Percentiles rank a stretch among this genome's conserved stretches.
Conservation (phyloP, 1,140 invertebrate species). For the Neotoxoptera formosana region DNA sequence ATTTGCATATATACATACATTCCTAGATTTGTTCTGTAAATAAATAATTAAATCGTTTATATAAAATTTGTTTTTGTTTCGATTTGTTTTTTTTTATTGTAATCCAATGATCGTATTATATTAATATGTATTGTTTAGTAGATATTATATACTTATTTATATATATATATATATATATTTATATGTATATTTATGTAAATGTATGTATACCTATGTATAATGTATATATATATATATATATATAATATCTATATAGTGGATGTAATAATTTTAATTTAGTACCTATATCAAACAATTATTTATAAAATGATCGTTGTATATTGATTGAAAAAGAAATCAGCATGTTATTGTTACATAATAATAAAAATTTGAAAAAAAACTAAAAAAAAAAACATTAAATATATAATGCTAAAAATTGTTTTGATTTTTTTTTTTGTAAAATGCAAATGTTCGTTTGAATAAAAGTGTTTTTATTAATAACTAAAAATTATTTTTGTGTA, state of each 20-base stretch:
- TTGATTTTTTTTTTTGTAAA: conserved; percentile 50
- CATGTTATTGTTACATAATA: conserved; percentile 57
- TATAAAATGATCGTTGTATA: conserved; percentile 53
- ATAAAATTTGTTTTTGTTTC: conserved; percentile 53
- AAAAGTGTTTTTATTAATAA: conserved; percentile 50
- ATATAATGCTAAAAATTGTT: conserved; percentile 41
- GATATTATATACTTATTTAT: background rate
- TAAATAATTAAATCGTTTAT: conserved; percentile 57
- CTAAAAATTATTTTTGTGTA: conserved; percentile 25
- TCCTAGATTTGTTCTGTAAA: conserved; percentile 57
- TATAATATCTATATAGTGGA: conserved; percentile 32
- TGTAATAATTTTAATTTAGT: conserved; percentile 56
- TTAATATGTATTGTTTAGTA: conserved; percentile 42
- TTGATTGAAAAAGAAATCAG: conserved; percentile 52
- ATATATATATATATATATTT: background rate
- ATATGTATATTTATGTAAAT: too few relatives aligned
- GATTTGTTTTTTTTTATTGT: conserved; percentile 46
- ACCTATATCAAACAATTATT: conserved; percentile 53
- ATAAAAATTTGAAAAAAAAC: conserved; percentile 43
- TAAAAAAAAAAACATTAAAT: conserved; percentile 44
- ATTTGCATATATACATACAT: conserved; percentile 28
- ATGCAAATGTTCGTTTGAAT: conserved; percentile 55
- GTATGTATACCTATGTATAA: background rate
- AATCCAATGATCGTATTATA: conserved; percentile 52
- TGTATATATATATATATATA: background rate